These are phyloP conservation scores for Diorhabda sublineata DNA, from an alignment of 1,140 invertebrate genomes.

Conservation along the genomic window DNA sequence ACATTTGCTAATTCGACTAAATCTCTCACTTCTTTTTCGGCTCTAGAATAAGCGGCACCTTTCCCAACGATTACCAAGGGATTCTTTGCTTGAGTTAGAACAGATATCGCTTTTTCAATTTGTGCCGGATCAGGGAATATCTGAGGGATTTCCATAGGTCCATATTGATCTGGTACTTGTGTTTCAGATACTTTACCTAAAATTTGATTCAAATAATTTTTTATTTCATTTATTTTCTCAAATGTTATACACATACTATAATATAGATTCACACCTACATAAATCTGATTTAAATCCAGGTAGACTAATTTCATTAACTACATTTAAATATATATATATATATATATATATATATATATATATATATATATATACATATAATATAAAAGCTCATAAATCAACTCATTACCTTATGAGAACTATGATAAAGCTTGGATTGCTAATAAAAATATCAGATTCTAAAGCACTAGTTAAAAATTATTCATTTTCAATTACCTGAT, in stretches of 20 bases:
- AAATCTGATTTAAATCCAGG: no score
- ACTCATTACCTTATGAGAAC: no score
- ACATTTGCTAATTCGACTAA: slow-evolving; percentile 69
- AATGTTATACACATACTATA: no score
- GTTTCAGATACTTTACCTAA: slow-evolving; percentile 48
- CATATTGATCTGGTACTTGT: slow-evolving; percentile 48
- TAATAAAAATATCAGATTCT: no score
- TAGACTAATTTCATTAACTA: no score
- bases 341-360: slow-evolving; percentile 3
- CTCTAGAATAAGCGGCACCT: slow-evolving; percentile 79
- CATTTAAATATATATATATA: neutral
- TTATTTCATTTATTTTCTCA: no score
- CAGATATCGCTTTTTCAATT: slow-evolving; percentile 64
- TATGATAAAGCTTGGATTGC: no score
- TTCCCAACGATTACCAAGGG: slow-evolving; percentile 93
- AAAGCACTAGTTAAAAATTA: no score
- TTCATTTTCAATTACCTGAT: slow-evolving; percentile 14
- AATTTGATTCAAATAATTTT: neutral
- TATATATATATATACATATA: neutral
- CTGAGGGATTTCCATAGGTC: slow-evolving; percentile 58
- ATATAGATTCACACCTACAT: no score
- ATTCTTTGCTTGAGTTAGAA: slow-evolving; percentile 67
- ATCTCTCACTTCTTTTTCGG: slow-evolving; percentile 66
- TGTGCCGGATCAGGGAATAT: slow-evolving; percentile 62
- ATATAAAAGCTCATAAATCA: no score